Percentiles rank a stretch among this genome's conserved stretches.
Conservation (phyloP, 2,888 invertebrate genomes). For the Agrochola lychnidis region DNA sequence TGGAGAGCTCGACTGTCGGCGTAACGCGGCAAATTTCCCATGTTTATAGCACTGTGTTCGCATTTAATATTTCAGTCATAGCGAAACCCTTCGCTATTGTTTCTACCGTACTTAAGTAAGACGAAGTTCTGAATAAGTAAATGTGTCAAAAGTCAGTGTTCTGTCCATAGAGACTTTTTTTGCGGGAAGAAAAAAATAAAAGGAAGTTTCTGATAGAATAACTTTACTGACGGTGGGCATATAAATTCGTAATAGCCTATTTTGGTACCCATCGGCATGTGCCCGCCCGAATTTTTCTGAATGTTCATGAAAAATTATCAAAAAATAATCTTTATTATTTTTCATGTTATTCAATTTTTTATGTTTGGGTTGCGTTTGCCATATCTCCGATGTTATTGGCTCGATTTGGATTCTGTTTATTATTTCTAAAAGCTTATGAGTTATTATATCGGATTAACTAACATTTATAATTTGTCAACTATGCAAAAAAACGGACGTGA, state of each 20-base stretch:
- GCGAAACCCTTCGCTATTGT: constrained; percentile 62
- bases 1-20: constrained; percentile 38
- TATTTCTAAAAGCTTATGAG: no score
- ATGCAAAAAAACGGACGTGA: no score
- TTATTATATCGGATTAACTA: no score
- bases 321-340: no score
- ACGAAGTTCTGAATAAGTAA: constrained; percentile 65
- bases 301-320: no score
- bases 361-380: no score
- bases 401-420: no score
- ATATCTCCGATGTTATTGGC: no score
- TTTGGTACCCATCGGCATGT: no score
- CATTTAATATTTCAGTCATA: constrained; percentile 64
- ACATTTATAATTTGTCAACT: no score
- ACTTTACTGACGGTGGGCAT: not conserved
- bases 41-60: constrained; percentile 62
- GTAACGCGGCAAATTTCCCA: constrained; percentile 56
- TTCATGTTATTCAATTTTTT: no score
- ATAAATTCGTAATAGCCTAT: not conserved
- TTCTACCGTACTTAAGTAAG: constrained; percentile 60
- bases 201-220: not conserved
- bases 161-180: constrained; percentile 36
- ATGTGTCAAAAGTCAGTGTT: constrained; percentile 58
- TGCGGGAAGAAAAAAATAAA: constrained; percentile 22
- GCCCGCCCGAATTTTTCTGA: no score